phyloP scores from a whole-genome alignment of 2,797 vertebrate species.

The Phrynocephalus vlangalii region DNA sequence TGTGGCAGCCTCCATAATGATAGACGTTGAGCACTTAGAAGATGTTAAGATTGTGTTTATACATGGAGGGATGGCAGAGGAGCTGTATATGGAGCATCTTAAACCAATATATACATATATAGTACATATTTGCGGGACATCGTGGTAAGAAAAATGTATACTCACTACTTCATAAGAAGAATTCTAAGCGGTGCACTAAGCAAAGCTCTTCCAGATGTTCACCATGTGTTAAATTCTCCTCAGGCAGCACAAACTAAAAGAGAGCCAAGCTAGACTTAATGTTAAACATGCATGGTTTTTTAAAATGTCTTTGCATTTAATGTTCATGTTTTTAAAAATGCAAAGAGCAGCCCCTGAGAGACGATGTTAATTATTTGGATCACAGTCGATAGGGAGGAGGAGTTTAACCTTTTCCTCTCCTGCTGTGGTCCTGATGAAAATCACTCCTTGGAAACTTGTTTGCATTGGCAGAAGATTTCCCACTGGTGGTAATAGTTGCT shows the following conservation, averaged over 20 bases:
- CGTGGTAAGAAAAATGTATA: background rate
- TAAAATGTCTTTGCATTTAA: slow-evolving; percentile 1
- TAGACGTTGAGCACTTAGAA: too few species aligned
- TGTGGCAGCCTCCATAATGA: too few species aligned
- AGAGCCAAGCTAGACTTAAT: background rate
- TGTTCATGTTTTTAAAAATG: background rate
- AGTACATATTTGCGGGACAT: background rate
- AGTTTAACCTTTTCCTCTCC: background rate
- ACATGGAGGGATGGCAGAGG: too few species aligned
- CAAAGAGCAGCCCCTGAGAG: background rate
- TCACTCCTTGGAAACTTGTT: background rate
- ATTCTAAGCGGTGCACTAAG: background rate
- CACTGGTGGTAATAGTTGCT: background rate
- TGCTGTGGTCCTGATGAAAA: background rate
- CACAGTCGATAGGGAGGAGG: background rate
- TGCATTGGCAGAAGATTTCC: background rate
- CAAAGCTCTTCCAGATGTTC: slow-evolving; percentile 28
- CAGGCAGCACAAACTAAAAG: background rate
- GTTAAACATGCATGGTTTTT: background rate
- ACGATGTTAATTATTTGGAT: background rate
- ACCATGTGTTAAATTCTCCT: background rate
- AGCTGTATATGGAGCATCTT: too few species aligned
- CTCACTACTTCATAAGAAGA: background rate
- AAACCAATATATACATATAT: background rate
- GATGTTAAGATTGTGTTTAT: too few species aligned